Percentiles rank a stretch among this genome's conserved stretches.
These are phyloP conservation scores for Ptiloglossa arizonensis DNA, from an alignment of 1,140 invertebrate species.

Conservation along the genomic window DNA sequence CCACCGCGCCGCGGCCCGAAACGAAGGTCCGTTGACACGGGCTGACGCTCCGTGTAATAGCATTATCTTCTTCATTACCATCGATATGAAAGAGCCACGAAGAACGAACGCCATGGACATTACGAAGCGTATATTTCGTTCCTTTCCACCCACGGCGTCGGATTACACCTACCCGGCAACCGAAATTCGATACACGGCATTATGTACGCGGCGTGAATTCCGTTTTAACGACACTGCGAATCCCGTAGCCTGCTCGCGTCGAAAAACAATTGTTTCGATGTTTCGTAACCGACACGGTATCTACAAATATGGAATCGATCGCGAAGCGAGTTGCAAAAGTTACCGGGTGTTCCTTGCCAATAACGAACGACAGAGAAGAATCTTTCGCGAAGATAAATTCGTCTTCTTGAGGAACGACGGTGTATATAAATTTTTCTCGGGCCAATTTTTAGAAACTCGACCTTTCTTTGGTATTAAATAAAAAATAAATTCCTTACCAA, in stretches of 20 bases:
- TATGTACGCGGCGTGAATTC: background rate
- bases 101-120: background rate
- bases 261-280: no score
- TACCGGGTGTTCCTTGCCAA: no score
- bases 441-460: no score
- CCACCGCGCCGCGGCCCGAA: background rate
- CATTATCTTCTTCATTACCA: conserved; percentile 53
- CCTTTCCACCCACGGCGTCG: conserved; percentile 13
- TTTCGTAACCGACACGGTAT: no score
- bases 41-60: conserved; percentile 30
- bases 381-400: no score
- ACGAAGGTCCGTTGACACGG: conserved; percentile 12
- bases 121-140: background rate
- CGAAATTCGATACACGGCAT: conserved; percentile 36
- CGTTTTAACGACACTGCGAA: background rate
- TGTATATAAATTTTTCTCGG: no score
- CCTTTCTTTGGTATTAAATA: no score
- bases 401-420: no score
- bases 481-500: no score
- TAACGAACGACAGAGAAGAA: no score
- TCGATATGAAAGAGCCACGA: conserved; percentile 27
- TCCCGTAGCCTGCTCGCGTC: background rate
- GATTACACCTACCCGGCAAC: conserved; percentile 1
- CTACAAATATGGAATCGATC: no score
- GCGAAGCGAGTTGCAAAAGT: no score